Evolutionary conservation across 2,797 vertebrate genomes (phyloP).

Genomic region (Philypnodon macrostomus): DNA sequence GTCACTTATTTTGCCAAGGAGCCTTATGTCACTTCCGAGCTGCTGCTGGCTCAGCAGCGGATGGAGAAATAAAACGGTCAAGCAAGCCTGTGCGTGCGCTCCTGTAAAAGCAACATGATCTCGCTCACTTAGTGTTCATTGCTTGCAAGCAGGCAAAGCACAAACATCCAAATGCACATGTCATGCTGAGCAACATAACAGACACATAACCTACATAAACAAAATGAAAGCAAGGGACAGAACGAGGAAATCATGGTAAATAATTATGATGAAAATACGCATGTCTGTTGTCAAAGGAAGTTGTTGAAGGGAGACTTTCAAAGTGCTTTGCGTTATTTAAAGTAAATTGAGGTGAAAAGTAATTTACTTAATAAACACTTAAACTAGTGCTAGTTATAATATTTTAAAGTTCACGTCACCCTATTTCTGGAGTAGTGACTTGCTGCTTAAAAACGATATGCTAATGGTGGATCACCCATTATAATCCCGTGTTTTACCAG

Average conservation of each 20-base stretch:
- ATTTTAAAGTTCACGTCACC: background rate
- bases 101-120: constrained; percentile 56
- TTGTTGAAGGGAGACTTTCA: background rate
- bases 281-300: too few species aligned
- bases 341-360: too few species aligned
- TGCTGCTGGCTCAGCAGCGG: constrained; percentile 31
- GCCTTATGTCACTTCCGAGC: constrained; percentile 70
- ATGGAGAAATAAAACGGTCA: constrained; percentile 46
- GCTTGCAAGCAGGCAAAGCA: constrained; percentile 44
- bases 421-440: background rate
- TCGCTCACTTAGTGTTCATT: constrained; percentile 49
- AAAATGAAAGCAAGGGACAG: constrained; percentile 16
- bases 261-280: too few species aligned
- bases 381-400: too few species aligned
- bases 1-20: constrained; percentile 52
- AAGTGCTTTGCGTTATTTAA: background rate
- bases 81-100: constrained; percentile 47
- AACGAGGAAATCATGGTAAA: background rate
- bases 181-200: constrained; percentile 19
- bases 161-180: constrained; percentile 51
- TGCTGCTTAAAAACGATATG: constrained; percentile 22
- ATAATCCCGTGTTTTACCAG: constrained; percentile 31
- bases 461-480: constrained; percentile 47
- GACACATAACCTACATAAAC: constrained; percentile 24
- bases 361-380: too few species aligned